Conservation (phyloP, 2,797 vertebrate species). For the Crocidura indochinensis region DNA sequence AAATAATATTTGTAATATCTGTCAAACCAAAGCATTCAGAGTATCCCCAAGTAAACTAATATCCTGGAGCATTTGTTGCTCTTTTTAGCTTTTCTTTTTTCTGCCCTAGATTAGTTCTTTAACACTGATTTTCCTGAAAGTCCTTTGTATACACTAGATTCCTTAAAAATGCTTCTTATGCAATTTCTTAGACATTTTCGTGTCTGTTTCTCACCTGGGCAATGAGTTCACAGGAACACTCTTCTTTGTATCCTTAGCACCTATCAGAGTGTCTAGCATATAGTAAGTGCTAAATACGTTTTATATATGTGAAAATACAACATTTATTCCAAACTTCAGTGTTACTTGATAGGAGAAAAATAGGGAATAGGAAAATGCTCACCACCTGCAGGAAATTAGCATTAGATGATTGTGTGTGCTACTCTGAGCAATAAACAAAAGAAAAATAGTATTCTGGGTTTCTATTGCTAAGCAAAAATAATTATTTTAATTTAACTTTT, state of each 20-base stretch:
- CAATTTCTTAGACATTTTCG: neutral
- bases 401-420: neutral
- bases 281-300: slow-evolving; percentile 18
- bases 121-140: slow-evolving; percentile 14
- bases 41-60: neutral
- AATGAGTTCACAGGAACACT: neutral
- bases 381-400: slow-evolving; percentile 31
- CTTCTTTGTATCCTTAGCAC: neutral
- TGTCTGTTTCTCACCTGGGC: neutral
- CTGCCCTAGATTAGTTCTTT: neutral
- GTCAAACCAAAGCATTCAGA: too few relatives aligned
- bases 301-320: neutral
- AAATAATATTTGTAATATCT: too few relatives aligned
- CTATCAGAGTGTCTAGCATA: neutral
- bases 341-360: slow-evolving; percentile 11
- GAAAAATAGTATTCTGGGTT: neutral
- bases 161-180: neutral
- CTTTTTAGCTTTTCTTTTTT: neutral
- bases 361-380: slow-evolving; percentile 16
- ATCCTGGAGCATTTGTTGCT: neutral
- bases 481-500: neutral
- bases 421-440: slow-evolving; percentile 34
- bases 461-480: neutral
- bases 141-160: neutral
- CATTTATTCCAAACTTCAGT: slow-evolving; percentile 1